Evolutionary conservation across 2,113 vertebrate genomes (phyloP).

Genomic region (Pionites leucogaster): DNA sequence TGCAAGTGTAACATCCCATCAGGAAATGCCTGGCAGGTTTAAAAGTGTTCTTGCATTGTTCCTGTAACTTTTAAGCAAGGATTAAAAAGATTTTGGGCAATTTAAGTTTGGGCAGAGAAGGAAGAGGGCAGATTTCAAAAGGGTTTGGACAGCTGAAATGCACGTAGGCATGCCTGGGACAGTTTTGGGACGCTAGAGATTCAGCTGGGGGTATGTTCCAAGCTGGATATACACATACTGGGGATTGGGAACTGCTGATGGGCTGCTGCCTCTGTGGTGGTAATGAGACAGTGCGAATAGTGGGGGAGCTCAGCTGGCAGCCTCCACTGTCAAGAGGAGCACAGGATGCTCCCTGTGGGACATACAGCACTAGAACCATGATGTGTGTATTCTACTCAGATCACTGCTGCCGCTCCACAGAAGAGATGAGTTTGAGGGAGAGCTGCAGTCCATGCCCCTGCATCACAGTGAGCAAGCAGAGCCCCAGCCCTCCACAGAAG

Average conservation of each 20-base stretch:
- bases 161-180: background rate
- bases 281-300: background rate
- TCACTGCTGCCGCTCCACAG: background rate
- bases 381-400: background rate
- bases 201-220: background rate
- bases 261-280: background rate
- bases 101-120: background rate
- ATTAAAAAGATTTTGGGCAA: background rate
- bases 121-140: background rate
- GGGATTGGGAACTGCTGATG: background rate
- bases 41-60: background rate
- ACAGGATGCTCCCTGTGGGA: background rate
- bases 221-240: background rate
- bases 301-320: background rate
- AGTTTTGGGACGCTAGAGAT: background rate
- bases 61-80: background rate
- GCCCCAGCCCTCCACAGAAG: background rate
- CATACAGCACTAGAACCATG: accelerated
- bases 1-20: background rate
- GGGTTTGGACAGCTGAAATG: background rate
- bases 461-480: background rate
- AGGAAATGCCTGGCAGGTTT: background rate
- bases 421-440: background rate
- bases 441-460: background rate
- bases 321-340: background rate